Evolutionary conservation across 1,140 invertebrate genomes (phyloP).

Genomic region (Cherax quadricarinatus): DNA sequence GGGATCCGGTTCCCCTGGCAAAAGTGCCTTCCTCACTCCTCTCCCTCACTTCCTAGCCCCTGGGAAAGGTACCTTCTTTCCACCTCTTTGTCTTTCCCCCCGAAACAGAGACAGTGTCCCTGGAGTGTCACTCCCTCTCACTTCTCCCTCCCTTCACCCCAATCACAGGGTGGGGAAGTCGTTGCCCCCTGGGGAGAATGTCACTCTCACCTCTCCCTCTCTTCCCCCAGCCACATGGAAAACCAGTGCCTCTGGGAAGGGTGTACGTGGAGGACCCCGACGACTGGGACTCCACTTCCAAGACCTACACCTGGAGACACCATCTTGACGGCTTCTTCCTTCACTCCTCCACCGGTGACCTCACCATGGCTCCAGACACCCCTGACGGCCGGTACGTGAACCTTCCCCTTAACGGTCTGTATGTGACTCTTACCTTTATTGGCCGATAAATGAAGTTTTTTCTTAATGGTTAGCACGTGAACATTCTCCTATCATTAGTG

Average conservation of each 20-base stretch:
- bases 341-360: slow-evolving; percentile 27
- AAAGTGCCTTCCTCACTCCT: too few species aligned
- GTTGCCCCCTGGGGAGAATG: neutral
- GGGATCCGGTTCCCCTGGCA: too few species aligned
- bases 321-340: slow-evolving; percentile 36
- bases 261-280: slow-evolving; percentile 46
- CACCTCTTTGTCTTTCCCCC: neutral
- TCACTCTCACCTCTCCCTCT: neutral
- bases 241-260: slow-evolving; percentile 15
- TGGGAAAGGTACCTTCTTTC: too few species aligned
- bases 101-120: too few species aligned
- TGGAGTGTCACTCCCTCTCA: neutral
- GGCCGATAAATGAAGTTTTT: slow-evolving; percentile 12
- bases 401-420: too few species aligned
- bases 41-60: too few species aligned
- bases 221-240: neutral
- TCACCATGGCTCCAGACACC: slow-evolving; percentile 35
- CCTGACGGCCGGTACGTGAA: slow-evolving; percentile 50
- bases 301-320: slow-evolving; percentile 41
- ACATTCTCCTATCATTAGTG: neutral
- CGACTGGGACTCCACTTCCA: slow-evolving; percentile 37
- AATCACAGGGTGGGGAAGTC: too few species aligned
- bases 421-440: slow-evolving; percentile 5
- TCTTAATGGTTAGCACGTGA: neutral
- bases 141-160: neutral